These are phyloP conservation scores for Strigamia maritima DNA, from an alignment of 2,888 invertebrate species.

Conservation along the genomic window DNA sequence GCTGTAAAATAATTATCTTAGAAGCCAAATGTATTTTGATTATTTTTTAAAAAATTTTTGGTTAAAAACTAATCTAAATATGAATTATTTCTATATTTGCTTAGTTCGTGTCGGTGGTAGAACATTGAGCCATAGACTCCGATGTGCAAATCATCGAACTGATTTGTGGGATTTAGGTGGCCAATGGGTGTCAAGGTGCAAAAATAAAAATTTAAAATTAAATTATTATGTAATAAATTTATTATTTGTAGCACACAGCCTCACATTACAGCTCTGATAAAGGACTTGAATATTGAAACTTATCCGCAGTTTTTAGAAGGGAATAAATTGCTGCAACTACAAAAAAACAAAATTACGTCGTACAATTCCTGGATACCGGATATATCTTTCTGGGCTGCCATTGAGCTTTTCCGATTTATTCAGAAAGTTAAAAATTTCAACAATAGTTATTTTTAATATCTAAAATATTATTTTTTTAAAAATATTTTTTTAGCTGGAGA, in stretches of 20 bases:
- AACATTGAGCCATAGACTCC: slow-evolving; percentile 6
- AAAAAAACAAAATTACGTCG: background rate
- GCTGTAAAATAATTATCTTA: background rate
- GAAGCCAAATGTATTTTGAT: slow-evolving; percentile 25
- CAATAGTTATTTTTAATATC: background rate
- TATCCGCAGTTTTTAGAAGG: background rate
- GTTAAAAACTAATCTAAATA: background rate
- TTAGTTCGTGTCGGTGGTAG: slow-evolving; percentile 29
- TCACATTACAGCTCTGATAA: background rate
- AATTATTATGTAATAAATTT: background rate
- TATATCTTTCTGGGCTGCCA: background rate
- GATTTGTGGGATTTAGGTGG: slow-evolving; percentile 31
- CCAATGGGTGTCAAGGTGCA: slow-evolving; percentile 31
- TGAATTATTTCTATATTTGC: background rate
- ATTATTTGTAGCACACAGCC: background rate
- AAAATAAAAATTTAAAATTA: background rate
- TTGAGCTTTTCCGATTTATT: slow-evolving; percentile 13
- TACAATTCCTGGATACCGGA: background rate
- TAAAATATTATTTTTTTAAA: background rate
- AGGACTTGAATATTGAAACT: background rate
- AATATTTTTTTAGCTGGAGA: slow-evolving; percentile 14
- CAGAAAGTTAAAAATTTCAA: background rate
- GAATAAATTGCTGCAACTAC: background rate
- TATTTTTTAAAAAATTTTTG: background rate
- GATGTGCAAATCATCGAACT: background rate